These are phyloP conservation scores for Cinara cedri DNA, from an alignment of 2,888 invertebrate species.

Conservation along the genomic window DNA sequence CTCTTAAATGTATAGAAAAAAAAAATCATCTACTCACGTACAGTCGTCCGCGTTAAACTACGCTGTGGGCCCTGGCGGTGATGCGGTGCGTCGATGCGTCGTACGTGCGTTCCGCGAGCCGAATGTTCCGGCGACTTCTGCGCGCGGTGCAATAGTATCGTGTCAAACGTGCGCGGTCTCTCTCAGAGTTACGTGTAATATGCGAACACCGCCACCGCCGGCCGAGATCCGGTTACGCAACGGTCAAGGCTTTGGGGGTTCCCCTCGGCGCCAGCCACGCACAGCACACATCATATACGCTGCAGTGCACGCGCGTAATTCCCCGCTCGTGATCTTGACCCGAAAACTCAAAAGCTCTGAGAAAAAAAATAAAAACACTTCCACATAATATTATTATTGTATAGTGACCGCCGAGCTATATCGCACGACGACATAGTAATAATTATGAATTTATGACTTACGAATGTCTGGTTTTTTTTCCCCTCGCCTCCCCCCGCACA, in stretches of 20 bases:
- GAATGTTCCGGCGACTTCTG: too few relatives aligned
- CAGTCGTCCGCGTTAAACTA: too few relatives aligned
- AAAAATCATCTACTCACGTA: neutral
- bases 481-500: neutral
- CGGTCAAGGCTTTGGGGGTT: conserved; percentile 56
- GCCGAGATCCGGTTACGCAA: conserved; percentile 55
- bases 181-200: too few relatives aligned
- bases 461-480: neutral
- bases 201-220: conserved; percentile 16
- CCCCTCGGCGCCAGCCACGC: conserved; percentile 30
- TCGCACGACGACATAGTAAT: too few relatives aligned
- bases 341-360: conserved; percentile 42
- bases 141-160: neutral
- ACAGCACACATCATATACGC: neutral
- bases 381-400: neutral
- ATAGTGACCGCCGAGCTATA: too few relatives aligned
- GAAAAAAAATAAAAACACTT: neutral
- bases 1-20: too few relatives aligned
- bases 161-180: neutral
- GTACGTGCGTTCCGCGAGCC: too few relatives aligned
- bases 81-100: too few relatives aligned
- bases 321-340: conserved; percentile 53
- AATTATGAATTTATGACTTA: too few relatives aligned
- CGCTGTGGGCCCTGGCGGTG: too few relatives aligned
- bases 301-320: neutral